phyloP scores from a whole-genome alignment of 2,113 vertebrate genomes.

The Tor tambroides region DNA sequence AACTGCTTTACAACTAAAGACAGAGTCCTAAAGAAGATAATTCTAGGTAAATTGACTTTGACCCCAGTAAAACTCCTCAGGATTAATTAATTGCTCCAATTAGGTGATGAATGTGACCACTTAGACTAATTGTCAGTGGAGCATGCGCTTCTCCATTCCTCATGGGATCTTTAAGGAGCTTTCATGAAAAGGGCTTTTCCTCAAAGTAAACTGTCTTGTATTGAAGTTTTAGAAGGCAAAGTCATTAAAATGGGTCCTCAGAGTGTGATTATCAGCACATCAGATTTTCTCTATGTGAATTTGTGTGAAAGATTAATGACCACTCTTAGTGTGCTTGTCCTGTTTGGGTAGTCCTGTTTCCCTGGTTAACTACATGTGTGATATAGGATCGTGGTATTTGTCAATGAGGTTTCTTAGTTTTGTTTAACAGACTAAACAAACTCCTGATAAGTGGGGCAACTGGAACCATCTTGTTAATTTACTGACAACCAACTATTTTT shows the following conservation, averaged over 20 bases:
- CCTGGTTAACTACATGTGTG: conserved; percentile 15
- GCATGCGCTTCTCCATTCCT: conserved; percentile 44
- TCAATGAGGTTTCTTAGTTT: conserved; percentile 25
- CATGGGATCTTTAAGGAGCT: conserved; percentile 42
- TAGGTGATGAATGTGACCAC: conserved; percentile 66
- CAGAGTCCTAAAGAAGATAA: conserved; percentile 53
- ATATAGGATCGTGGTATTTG: conserved; percentile 10
- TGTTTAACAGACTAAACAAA: conserved; percentile 1
- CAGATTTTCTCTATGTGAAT: conserved; percentile 12
- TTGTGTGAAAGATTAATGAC: conserved; percentile 43
- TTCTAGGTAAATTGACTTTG: conserved; percentile 64
- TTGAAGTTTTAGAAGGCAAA: conserved; percentile 42
- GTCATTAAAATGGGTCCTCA: conserved; percentile 42
- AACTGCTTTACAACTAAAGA: conserved; percentile 49
- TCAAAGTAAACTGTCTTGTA: conserved; percentile 26
- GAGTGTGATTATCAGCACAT: conserved; percentile 44
- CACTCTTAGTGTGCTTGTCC: conserved; percentile 45
- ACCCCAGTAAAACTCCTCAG: conserved; percentile 42
- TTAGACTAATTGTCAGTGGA: conserved; percentile 64
- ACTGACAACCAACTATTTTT: not conserved
- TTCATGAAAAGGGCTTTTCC: conserved; percentile 25
- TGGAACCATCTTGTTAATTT: not conserved
- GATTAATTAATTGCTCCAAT: conserved; percentile 68
- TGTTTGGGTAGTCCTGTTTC: conserved; percentile 29
- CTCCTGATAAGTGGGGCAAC: not conserved